These are phyloP conservation scores for Drosophila setosimentum DNA, from an alignment of 2,888 invertebrate genomes.

Conservation along the genomic window DNA sequence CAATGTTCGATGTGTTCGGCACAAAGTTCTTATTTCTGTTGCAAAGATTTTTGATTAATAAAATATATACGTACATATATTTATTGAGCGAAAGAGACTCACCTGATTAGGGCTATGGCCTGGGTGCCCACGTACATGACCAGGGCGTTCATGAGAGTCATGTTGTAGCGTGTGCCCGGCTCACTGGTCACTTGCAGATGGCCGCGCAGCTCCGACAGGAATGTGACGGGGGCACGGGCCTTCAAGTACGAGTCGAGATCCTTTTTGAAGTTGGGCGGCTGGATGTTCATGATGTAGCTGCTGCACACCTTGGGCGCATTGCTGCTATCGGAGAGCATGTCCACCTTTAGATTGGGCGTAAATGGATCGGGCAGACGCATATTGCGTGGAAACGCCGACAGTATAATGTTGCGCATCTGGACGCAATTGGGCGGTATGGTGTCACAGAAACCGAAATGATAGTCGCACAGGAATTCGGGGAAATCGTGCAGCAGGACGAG, in stretches of 20 bases:
- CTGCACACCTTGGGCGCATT: slow-evolving; percentile 95
- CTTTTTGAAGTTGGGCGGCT: slow-evolving; percentile 95
- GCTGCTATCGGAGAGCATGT: slow-evolving; percentile 94
- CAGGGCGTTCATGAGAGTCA: slow-evolving; percentile 97
- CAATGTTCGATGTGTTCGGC: slow-evolving; percentile 98
- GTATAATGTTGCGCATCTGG: slow-evolving; percentile 98
- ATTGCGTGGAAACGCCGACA: slow-evolving; percentile 98
- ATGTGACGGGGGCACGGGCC: slow-evolving; percentile 96
- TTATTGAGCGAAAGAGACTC: slow-evolving; percentile 12
- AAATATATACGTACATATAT: not conserved
- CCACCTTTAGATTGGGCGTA: slow-evolving; percentile 97
- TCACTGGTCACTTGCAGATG: slow-evolving; percentile 95
- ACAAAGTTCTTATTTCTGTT: slow-evolving; percentile 93
- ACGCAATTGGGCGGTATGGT: slow-evolving; percentile 99
- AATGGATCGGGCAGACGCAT: slow-evolving; percentile 99
- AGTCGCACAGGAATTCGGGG: slow-evolving; percentile 99
- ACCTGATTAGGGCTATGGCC: slow-evolving; percentile 94
- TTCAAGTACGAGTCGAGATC: slow-evolving; percentile 98
- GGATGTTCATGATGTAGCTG: slow-evolving; percentile 94
- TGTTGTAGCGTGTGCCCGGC: slow-evolving; percentile 97
- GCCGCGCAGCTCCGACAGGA: slow-evolving; percentile 95
- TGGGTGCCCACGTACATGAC: slow-evolving; percentile 99
- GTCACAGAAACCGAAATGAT: slow-evolving; percentile 99
- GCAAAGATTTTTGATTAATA: not conserved
- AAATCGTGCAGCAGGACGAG: slow-evolving; percentile 99